These are phyloP conservation scores for Colletes latitarsis DNA, from an alignment of 1,140 invertebrate genomes.

Conservation along the genomic window DNA sequence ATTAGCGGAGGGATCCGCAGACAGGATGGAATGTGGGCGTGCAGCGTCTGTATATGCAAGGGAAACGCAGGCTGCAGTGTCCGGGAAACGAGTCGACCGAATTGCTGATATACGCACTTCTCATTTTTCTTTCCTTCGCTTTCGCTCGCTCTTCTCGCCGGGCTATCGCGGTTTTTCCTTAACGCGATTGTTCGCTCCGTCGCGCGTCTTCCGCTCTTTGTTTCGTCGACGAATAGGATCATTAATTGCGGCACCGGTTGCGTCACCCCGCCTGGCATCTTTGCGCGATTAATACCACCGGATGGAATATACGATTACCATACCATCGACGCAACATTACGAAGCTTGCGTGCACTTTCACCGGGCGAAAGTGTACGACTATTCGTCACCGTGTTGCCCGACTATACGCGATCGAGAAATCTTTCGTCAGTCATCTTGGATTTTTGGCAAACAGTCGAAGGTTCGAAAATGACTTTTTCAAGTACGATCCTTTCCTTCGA, in stretches of 20 bases:
- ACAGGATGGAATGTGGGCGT: constrained; percentile 72
- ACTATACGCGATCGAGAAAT: neutral
- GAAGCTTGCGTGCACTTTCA: neutral
- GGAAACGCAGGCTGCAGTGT: constrained; percentile 43
- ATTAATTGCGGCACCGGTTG: constrained; percentile 30
- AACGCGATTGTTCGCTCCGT: constrained; percentile 45
- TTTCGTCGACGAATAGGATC: neutral
- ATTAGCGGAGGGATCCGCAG: constrained; percentile 51
- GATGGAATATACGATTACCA: neutral
- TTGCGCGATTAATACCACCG: neutral
- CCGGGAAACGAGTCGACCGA: constrained; percentile 63
- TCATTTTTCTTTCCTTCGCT: constrained; percentile 15
- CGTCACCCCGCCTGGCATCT: neutral
- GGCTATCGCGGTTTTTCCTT: constrained; percentile 39
- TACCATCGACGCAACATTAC: neutral
- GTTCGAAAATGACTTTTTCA: too few relatives aligned
- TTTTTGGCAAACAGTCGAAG: too few relatives aligned
- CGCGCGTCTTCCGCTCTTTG: constrained; percentile 21
- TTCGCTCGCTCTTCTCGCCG: constrained; percentile 4
- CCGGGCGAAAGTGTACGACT: neutral
- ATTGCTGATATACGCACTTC: neutral
- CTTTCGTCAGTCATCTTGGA: too few relatives aligned
- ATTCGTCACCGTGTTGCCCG: too few relatives aligned
- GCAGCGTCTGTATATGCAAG: constrained; percentile 15
- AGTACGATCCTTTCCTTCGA: too few relatives aligned